These are phyloP conservation scores for Tanytarsus gracilentus DNA, from an alignment of 2,888 invertebrate genomes.

Conservation along the genomic window DNA sequence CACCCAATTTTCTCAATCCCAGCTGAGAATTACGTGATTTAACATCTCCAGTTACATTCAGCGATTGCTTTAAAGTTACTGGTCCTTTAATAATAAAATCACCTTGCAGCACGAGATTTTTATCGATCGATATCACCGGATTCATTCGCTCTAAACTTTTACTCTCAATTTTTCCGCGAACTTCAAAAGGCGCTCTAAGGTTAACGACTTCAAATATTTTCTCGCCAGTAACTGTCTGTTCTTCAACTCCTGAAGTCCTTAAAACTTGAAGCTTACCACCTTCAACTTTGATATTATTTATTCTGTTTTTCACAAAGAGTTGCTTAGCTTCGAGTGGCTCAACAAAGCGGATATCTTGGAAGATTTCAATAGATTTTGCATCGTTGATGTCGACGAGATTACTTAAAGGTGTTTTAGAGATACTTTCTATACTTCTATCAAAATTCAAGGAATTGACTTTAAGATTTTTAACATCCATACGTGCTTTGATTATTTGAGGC, in stretches of 20 bases:
- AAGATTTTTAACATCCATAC: constrained; percentile 35
- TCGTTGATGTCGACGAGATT: constrained; percentile 9
- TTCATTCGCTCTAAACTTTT: constrained; percentile 41
- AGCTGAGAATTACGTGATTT: constrained; percentile 32
- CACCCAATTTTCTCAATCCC: neutral
- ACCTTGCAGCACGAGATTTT: constrained; percentile 42
- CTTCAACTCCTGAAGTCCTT: constrained; percentile 38
- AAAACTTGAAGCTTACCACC: constrained; percentile 44
- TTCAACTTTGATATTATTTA: constrained; percentile 45
- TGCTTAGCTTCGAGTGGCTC: constrained; percentile 40
- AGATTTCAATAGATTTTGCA: constrained; percentile 35
- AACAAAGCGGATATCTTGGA: constrained; percentile 44
- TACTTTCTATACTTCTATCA: constrained; percentile 28
- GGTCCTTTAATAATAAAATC: constrained; percentile 44
- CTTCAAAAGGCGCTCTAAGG: constrained; percentile 42
- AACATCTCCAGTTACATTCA: constrained; percentile 36
- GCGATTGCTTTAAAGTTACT: constrained; percentile 42
- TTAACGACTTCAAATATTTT: constrained; percentile 44
- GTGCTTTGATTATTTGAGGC: constrained; percentile 43
- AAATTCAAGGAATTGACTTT: constrained; percentile 36
- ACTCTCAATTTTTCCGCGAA: constrained; percentile 44
- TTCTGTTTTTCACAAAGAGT: constrained; percentile 40
- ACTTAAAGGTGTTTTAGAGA: neutral
- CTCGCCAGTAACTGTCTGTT: constrained; percentile 43
- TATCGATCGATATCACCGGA: constrained; percentile 43